phyloP scores from a whole-genome alignment of 2,797 vertebrate species.

The Gambusia yucatana region DNA sequence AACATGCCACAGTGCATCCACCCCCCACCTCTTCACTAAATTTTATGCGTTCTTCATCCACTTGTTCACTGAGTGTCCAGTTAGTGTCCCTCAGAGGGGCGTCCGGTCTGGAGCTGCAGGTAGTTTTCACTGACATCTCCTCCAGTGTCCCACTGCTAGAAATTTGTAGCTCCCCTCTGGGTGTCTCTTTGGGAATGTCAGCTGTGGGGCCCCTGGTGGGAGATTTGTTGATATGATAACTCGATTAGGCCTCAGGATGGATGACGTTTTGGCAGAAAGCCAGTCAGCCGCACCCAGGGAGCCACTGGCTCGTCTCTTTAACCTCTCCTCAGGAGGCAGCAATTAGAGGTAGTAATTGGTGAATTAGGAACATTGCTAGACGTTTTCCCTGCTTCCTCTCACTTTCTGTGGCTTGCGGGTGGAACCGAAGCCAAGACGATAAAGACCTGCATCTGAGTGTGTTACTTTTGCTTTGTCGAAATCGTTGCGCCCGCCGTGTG shows the following conservation, averaged over 20 bases:
- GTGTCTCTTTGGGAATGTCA: constrained; percentile 79
- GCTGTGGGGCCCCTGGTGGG: constrained; percentile 74
- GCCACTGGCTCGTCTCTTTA: constrained; percentile 75
- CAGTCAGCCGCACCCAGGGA: constrained; percentile 71
- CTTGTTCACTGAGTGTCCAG: constrained; percentile 56
- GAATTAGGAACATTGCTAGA: constrained; percentile 69
- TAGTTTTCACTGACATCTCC: constrained; percentile 63
- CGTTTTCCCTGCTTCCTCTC: constrained; percentile 30
- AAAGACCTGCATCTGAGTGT: neutral
- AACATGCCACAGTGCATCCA: constrained; percentile 68
- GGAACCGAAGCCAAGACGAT: constrained; percentile 1
- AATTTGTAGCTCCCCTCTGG: constrained; percentile 77
- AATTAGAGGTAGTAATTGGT: constrained; percentile 82
- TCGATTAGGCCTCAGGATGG: constrained; percentile 82
- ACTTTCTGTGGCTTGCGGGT: constrained; percentile 12
- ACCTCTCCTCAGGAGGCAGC: constrained; percentile 79
- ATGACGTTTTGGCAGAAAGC: constrained; percentile 74
- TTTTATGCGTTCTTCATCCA: constrained; percentile 54
- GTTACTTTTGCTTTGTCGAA: constrained; percentile 5
- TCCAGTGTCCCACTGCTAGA: constrained; percentile 75
- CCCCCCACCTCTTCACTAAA: constrained; percentile 64
- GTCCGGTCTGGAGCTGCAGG: constrained; percentile 74
- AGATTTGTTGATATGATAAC: constrained; percentile 88
- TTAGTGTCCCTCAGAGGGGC: constrained; percentile 72
- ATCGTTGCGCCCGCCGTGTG: constrained; percentile 22